Conservation (phyloP, 2,113 vertebrate genomes). For the Speoplatyrhinus poulsoni region DNA sequence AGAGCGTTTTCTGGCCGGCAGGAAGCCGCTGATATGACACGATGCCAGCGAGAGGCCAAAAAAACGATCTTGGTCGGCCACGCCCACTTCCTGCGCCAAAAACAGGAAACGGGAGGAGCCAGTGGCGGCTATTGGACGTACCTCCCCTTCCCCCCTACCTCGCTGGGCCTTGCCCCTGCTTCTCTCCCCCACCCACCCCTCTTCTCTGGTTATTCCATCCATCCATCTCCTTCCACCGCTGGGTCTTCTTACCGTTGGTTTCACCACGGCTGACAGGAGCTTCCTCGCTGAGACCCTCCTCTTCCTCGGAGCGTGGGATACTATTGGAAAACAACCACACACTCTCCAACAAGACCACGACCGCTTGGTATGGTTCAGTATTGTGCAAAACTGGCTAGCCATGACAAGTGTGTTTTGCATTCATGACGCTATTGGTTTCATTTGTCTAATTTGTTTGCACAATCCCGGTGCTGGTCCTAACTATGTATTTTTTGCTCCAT, state of each 20-base stretch:
- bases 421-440: slow-evolving; percentile 71
- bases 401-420: slow-evolving; percentile 69
- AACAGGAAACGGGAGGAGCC: slow-evolving; percentile 53
- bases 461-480: slow-evolving; percentile 70
- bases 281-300: slow-evolving; percentile 59
- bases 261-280: slow-evolving; percentile 35
- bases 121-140: slow-evolving; percentile 43
- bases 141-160: slow-evolving; percentile 61
- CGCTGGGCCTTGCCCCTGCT: slow-evolving; percentile 47
- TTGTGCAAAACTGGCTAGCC: slow-evolving; percentile 75
- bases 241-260: slow-evolving; percentile 33
- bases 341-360: slow-evolving; percentile 59
- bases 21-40: slow-evolving; percentile 50
- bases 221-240: slow-evolving; percentile 33
- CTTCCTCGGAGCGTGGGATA: slow-evolving; percentile 56
- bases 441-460: slow-evolving; percentile 75
- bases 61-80: slow-evolving; percentile 41
- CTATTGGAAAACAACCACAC: slow-evolving; percentile 57
- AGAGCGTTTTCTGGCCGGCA: slow-evolving; percentile 13
- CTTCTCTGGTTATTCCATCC: slow-evolving; percentile 39
- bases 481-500: slow-evolving; percentile 71
- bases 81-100: slow-evolving; percentile 47
- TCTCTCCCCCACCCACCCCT: slow-evolving; percentile 49
- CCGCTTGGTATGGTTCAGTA: slow-evolving; percentile 69
- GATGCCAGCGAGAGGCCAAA: slow-evolving; percentile 25